Percentiles rank a stretch among this genome's conserved stretches.
phyloP scores from a whole-genome alignment of 2,797 vertebrate genomes.

The Balearica regulorum region DNA sequence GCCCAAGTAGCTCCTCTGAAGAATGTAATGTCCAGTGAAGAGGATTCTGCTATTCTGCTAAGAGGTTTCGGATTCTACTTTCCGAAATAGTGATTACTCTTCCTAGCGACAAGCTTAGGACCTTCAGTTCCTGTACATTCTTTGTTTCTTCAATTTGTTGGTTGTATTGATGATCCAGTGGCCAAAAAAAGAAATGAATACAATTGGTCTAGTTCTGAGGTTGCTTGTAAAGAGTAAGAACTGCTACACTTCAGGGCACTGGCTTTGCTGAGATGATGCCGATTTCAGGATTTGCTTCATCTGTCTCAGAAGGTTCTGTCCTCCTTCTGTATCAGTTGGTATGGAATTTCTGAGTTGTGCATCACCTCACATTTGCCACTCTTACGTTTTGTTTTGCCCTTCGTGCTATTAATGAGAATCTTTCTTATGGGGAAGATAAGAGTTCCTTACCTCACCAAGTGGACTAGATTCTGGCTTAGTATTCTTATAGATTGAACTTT shows the following conservation, averaged over 20 bases:
- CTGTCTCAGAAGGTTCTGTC: neutral
- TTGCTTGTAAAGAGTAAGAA: neutral
- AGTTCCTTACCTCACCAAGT: rapidly evolving
- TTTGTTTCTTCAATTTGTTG: neutral
- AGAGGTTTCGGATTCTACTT: neutral
- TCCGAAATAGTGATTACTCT: neutral
- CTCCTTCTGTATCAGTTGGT: neutral
- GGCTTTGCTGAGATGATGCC: neutral
- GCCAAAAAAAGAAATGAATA: neutral
- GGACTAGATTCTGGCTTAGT: neutral
- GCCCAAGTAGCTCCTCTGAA: neutral
- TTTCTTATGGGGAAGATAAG: neutral
- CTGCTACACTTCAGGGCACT: neutral
- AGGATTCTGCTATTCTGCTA: neutral
- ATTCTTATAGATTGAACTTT: neutral
- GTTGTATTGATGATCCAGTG: neutral
- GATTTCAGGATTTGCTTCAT: neutral
- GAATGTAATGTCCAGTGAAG: neutral
- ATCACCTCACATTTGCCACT: neutral
- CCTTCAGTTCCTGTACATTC: neutral
- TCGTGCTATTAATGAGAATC: neutral
- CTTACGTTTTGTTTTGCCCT: neutral
- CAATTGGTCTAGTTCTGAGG: neutral
- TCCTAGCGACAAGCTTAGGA: neutral
- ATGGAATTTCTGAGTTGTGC: neutral